Evolutionary conservation across 2,888 invertebrate species (phyloP), one percentile per base, ranked within the genome.

Genomic region (Lamproptera curius): DNA sequence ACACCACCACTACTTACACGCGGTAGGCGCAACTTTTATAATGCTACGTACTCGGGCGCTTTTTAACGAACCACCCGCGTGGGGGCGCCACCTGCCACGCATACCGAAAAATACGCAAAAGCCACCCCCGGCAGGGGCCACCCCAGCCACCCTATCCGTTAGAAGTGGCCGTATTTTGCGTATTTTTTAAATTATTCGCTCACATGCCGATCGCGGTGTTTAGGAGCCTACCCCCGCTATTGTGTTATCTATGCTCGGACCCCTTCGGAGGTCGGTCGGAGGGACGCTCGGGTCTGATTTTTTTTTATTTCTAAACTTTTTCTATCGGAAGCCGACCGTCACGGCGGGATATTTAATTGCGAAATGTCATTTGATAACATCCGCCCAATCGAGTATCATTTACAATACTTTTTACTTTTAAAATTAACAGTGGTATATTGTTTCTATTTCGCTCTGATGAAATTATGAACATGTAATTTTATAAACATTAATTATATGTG

Each of bases 1-100:
- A 66, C 62, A 62, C 79, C 77, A 59, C 56, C 75, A 86, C 86
- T 87, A 87, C 86, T 87, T 87, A 86, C 78, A 87, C 86, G 83
- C 79, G 76, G 86, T 86, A 86, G 86, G 86, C 86, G 76, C 83
- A 86, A 86, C 85, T 87, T 87, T 87, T 87, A 87, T 87, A 87
- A 86, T 86, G 84, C 84, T 85, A 86, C 84, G 83, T 85, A 85
- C 83, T 82, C 80, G 73, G 83, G 76, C 66, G 86, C 81, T 86
- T 87, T 87, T 87, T 85, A 86, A 85, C 85, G 84, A 86, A 85
- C 83, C 76, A 75, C 84, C 71, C 52, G 51, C 41, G 54, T 65
- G 81, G 79, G 62, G 79, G 71, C 57, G 71, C 81, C 83, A 85
- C 86, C 86, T 87, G 86, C 84, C 82, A 86, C 86, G 86, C 86